Conservation (phyloP, 2,797 vertebrate genomes). For the Poecilia velifera region DNA sequence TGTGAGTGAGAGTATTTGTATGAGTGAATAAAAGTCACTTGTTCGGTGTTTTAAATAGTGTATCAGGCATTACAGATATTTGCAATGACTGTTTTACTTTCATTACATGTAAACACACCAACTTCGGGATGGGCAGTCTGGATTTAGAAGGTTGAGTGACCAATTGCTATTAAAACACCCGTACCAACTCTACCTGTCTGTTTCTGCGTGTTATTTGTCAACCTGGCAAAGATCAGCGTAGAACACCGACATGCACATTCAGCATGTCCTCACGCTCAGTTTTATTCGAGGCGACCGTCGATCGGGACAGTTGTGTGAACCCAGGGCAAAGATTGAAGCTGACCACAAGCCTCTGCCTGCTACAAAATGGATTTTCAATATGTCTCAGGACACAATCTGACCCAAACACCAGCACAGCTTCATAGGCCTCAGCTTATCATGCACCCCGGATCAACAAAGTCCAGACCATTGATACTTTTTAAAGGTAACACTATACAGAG, state of each 20-base stretch:
- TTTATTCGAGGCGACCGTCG: conserved; percentile 62
- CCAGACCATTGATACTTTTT: conserved; percentile 33
- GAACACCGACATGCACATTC: conserved; percentile 17
- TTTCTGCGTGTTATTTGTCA: conserved; percentile 51
- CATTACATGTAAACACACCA: conserved; percentile 61
- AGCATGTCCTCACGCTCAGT: conserved; percentile 39
- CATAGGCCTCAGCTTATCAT: conserved; percentile 58
- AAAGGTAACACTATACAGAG: conserved; percentile 36
- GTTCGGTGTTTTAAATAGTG: conserved; percentile 66
- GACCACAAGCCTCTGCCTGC: conserved; percentile 45
- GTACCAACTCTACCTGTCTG: conserved; percentile 54
- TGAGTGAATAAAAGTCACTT: conserved; percentile 35
- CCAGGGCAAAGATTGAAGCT: conserved; percentile 52
- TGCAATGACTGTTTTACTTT: conserved; percentile 67
- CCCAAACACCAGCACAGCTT: conserved; percentile 59
- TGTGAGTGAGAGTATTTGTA: conserved; percentile 40
- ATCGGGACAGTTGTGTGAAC: conserved; percentile 45
- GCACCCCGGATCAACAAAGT: conserved; percentile 51
- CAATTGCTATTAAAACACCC: conserved; percentile 76
- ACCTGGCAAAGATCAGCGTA: conserved; percentile 10
- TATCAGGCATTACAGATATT: conserved; percentile 52
- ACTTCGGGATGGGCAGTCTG: conserved; percentile 48
- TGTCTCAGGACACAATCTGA: conserved; percentile 57
- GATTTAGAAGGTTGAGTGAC: conserved; percentile 57
- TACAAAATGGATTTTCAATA: conserved; percentile 80